phyloP scores from a whole-genome alignment of 2,888 invertebrate species.

The Leucozona laternaria region DNA sequence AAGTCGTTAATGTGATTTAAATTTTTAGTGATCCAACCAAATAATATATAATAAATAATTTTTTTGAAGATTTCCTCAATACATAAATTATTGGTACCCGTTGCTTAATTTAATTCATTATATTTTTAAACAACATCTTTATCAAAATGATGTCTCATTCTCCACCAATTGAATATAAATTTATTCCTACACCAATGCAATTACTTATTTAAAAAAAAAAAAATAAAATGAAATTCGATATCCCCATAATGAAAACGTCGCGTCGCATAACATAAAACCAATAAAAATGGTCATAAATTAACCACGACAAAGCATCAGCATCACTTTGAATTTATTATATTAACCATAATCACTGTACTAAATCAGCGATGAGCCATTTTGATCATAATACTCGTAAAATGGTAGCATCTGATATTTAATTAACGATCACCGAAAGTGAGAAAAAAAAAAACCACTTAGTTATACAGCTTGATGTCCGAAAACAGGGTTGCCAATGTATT shows the following conservation, averaged over 20 bases:
- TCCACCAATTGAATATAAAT: background rate
- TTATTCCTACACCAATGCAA: background rate
- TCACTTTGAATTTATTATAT: conserved; percentile 40
- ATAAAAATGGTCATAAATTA: conserved; percentile 46
- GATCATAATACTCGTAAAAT: conserved; percentile 45
- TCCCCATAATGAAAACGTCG: background rate
- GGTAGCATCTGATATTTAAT: conserved; percentile 57
- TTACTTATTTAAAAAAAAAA: background rate
- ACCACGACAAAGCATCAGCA: conserved; percentile 5
- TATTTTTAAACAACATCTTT: background rate
- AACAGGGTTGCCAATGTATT: conserved; percentile 2
- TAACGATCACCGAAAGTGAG: conserved; percentile 56
- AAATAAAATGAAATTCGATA: background rate
- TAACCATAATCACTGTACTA: conserved; percentile 45
- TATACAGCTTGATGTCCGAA: background rate
- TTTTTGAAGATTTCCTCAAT: background rate
- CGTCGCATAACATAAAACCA: conserved; percentile 9
- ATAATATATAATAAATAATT: no score
- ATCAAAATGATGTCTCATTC: background rate
- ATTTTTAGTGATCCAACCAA: no score
- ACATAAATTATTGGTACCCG: no score
- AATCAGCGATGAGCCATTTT: conserved; percentile 54
- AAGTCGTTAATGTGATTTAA: no score
- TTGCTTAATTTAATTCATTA: no score
- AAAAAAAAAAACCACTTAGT: conserved; percentile 42